phyloP scores from a whole-genome alignment of 2,113 vertebrate species.

The Trogon surrucura region DNA sequence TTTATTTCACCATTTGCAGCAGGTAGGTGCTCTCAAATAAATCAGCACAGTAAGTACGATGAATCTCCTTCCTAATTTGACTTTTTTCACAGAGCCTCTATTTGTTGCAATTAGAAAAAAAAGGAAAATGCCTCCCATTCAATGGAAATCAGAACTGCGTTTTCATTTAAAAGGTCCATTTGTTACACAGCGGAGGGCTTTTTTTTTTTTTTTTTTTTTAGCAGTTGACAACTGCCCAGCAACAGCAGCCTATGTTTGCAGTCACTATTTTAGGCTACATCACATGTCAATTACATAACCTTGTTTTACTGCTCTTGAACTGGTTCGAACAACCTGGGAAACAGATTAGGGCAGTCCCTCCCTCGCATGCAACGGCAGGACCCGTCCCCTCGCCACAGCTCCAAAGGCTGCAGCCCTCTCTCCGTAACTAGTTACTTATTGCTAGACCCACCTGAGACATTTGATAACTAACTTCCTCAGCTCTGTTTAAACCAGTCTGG shows the following conservation, averaged over 20 bases:
- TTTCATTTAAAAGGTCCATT: slow-evolving; percentile 68
- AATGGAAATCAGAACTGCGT: neutral
- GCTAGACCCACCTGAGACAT: slow-evolving; percentile 63
- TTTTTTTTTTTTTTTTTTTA: slow-evolving; percentile 40
- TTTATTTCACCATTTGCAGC: slow-evolving; percentile 18
- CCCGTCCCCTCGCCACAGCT: neutral
- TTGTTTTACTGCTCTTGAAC: slow-evolving; percentile 84
- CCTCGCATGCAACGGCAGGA: neutral
- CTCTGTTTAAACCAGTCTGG: slow-evolving; percentile 74
- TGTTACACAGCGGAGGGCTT: slow-evolving; percentile 38
- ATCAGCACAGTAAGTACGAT: neutral
- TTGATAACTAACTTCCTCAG: slow-evolving; percentile 74
- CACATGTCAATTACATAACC: slow-evolving; percentile 86
- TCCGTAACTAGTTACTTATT: slow-evolving; percentile 77
- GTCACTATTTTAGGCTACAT: slow-evolving; percentile 84
- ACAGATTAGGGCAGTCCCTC: slow-evolving; percentile 75
- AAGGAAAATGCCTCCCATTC: neutral
- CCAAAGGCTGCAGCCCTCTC: neutral
- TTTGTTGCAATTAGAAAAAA: neutral
- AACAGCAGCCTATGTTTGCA: slow-evolving; percentile 83
- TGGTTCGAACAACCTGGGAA: slow-evolving; percentile 83
- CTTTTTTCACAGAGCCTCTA: neutral
- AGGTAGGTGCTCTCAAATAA: neutral
- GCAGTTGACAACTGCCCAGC: slow-evolving; percentile 81
- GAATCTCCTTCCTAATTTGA: neutral